A percentile compares a stretch with the other conserved stretches of the same genome.
Conservation (phyloP, 1,140 invertebrate species). For the Drosophila kepulauana region DNA sequence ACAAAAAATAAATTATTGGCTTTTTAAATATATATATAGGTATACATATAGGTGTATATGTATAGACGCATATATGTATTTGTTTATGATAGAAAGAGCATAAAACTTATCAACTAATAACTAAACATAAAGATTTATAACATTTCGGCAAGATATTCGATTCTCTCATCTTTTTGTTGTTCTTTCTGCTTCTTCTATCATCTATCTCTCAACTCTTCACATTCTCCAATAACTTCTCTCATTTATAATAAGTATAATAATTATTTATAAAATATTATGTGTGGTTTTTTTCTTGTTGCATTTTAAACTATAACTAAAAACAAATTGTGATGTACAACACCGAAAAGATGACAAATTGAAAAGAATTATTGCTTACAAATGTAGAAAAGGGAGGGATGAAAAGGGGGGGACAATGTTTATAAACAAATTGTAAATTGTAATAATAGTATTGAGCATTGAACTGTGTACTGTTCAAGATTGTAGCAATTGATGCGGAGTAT, state of each 20-base stretch:
- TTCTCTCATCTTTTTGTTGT: conserved; percentile 50
- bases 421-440: conserved; percentile 55
- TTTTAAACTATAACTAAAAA: conserved; percentile 73
- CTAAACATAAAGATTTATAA: conserved; percentile 79
- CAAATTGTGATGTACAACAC: conserved; percentile 82
- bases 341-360: conserved; percentile 54
- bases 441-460: conserved; percentile 76
- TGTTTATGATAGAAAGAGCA: conserved; percentile 60
- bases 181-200: conserved; percentile 13
- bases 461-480: conserved; percentile 64
- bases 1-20: conserved; percentile 84
- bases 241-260: conserved; percentile 49
- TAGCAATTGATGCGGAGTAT: conserved; percentile 73
- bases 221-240: neutral
- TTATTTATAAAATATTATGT: conserved; percentile 56
- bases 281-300: conserved; percentile 13
- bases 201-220: neutral
- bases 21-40: conserved; percentile 51
- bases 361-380: conserved; percentile 30
- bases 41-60: conserved; percentile 48
- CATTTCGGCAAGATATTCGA: conserved; percentile 82
- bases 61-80: conserved; percentile 48
- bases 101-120: conserved; percentile 74
- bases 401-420: conserved; percentile 14
- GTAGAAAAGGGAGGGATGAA: conserved; percentile 7